Percentiles rank a stretch among this genome's conserved stretches.
phyloP scores from a whole-genome alignment of 64 coral and sea anemone genomes.

The Trachythela sp. region DNA sequence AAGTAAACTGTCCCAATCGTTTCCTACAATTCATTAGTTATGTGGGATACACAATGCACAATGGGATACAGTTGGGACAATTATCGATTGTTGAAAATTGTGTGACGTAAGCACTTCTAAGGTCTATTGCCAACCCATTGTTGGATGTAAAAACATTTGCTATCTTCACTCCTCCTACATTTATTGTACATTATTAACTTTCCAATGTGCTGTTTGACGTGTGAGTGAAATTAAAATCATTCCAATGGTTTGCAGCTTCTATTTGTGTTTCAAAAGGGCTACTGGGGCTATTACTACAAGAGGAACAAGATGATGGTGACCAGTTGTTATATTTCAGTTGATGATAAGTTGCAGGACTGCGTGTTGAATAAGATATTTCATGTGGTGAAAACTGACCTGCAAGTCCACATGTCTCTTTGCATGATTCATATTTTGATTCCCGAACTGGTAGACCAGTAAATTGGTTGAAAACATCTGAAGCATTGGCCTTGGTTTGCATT shows the following conservation, averaged over 20 bases:
- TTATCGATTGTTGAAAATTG: too few species aligned
- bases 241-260: not conserved
- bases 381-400: conserved; percentile 22
- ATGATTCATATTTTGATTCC: not conserved
- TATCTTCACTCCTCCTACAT: not conserved
- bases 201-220: not conserved
- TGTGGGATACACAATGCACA: too few species aligned
- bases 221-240: not conserved
- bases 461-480: not conserved
- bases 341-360: not conserved
- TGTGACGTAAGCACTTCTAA: too few species aligned
- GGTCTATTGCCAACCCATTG: too few species aligned
- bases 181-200: not conserved
- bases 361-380: not conserved
- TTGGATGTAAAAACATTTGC: not conserved
- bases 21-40: too few species aligned
- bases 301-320: conserved; percentile 12
- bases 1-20: too few species aligned
- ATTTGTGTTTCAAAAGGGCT: not conserved
- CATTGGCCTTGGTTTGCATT: not conserved
- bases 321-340: conserved; percentile 20
- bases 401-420: not conserved
- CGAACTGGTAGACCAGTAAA: not conserved
- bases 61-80: too few species aligned
- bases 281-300: not conserved